Evolutionary conservation across 30 jellyfish, hydroid and myxozoan species (phyloP), one percentile per base, ranked within the genome.

Genomic region (Sanderia malayensis): DNA sequence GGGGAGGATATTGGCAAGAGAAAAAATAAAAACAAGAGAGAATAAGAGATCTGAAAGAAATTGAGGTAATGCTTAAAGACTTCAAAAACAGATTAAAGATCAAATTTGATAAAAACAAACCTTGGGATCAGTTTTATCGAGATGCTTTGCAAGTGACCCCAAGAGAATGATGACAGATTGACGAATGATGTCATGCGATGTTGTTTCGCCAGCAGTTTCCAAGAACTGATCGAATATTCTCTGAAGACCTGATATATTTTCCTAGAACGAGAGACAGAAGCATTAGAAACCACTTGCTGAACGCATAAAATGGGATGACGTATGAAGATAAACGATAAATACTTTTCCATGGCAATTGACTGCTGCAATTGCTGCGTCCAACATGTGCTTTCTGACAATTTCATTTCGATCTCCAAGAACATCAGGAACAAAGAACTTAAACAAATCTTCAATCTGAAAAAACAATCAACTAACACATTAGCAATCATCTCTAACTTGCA

Each of bases 121-220:
- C 93, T 83, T 82, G 9, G 95, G 95, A 73, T 82, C 95, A 18
- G 93, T 75, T 31, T 89, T 89, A 13, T 92, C 92, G 0, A 89
- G 95, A 89, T 89, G 97, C 73, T 89, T 89, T 7, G 97, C 97
- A 7, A 82, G 85, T 10, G 95, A 89, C 13, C 97, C 97, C 82
- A 90, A 67, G 32, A 89, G 84, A 66, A 89, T 89, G 44, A 89
- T 78, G 20, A 83, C 97, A 13, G 97, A 82, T 52, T 89, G 97
- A 6, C 97, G 79, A 0, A 89, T 89, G 67, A 75, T 73, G 46
- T 89, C 97, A 71, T 89, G 97, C 26, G 97, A 89, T 31, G 97
- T 74, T 4, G 97, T 82, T 32, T 89, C 95, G 6, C 94, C 84
- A 6, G 97, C 95, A 26, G 74, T 55, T 20, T 72, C 97, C 28